These are phyloP conservation scores for Meleagris gallopavo DNA, from an alignment of 2,113 vertebrate genomes.

Conservation along the genomic window DNA sequence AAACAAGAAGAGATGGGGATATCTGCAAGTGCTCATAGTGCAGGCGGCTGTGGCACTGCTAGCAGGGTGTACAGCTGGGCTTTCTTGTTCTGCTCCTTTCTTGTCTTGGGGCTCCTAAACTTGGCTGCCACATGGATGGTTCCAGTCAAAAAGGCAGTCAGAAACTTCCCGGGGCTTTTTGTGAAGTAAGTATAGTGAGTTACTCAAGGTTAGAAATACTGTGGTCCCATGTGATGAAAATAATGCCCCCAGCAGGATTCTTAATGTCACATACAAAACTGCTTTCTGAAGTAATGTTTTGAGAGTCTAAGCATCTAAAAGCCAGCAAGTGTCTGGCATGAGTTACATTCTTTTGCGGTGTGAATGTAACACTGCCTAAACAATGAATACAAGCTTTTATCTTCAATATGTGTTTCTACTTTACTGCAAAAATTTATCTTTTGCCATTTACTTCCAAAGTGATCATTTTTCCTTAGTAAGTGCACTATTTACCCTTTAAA, in stretches of 20 bases:
- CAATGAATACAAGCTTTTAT: not conserved
- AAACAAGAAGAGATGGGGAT: rapidly evolving
- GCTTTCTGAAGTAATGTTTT: rapidly evolving
- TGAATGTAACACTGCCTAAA: not conserved
- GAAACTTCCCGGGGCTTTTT: not conserved
- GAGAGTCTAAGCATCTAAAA: not conserved
- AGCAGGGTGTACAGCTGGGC: rapidly evolving
- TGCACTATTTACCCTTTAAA: too few species aligned
- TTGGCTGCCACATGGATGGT: rapidly evolving
- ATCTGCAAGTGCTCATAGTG: rapidly evolving
- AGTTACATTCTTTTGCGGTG: not conserved
- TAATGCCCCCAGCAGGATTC: rapidly evolving
- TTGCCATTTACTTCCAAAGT: too few species aligned
- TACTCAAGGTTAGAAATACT: rapidly evolving
- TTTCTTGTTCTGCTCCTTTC: not conserved
- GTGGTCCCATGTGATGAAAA: not conserved
- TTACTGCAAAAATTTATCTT: too few species aligned
- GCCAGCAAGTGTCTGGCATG: not conserved
- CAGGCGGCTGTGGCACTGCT: rapidly evolving
- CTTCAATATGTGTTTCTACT: too few species aligned
- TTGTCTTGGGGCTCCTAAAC: rapidly evolving
- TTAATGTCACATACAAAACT: rapidly evolving
- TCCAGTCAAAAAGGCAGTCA: rapidly evolving
- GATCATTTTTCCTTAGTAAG: too few species aligned
- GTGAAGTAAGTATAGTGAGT: rapidly evolving